Evolutionary conservation across 35 echinoderm and acorn worm genomes (phyloP), one percentile per base, ranked within the genome.

Genomic region (Ptychodera flava): DNA sequence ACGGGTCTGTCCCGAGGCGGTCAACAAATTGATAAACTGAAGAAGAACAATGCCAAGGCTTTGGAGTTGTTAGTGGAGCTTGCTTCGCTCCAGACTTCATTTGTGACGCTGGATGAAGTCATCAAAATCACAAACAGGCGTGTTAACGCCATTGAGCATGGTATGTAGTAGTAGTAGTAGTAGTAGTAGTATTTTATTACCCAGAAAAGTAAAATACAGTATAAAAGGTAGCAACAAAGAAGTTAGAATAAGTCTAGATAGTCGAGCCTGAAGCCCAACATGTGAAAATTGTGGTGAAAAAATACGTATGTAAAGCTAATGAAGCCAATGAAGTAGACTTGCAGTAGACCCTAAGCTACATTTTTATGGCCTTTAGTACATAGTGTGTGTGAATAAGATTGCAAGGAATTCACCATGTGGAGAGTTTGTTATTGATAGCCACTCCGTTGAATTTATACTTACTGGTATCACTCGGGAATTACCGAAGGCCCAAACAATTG

Each of bases 131-230:
- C 96, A 6, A 99, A 99, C 78, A 88, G 96, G 45, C 90, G 96
- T 82, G 96, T 99, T 1, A 99, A 99, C 88, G 96, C 96, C 16
- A 99, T 99, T 79, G 96, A 99, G 92, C 93, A 99, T 88, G 96
- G 92, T 99, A 84, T 37, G 93, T 94, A 30, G 1, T 1, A 30
- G 28, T 79, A 30, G 29, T 79, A 28, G 29, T 28, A 30, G 15
- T 15, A 77, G 75, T 15, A 77, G 15, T 77, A 15, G 15, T 77
- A 77, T 77, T 77, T 77, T 77, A n/a, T n/a, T n/a, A n/a, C n/a
- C n/a, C n/a, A n/a, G n/a, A n/a, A n/a, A n/a, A n/a, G n/a, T n/a
- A n/a, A n/a, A n/a, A n/a, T n/a, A n/a, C n/a, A n/a, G n/a, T n/a
- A n/a, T n/a, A n/a, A n/a, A n/a, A n/a, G n/a, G n/a, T n/a, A n/a